These are phyloP conservation scores for Halcyon smyrnensis DNA, from an alignment of 2,797 vertebrate species.

Conservation along the genomic window DNA sequence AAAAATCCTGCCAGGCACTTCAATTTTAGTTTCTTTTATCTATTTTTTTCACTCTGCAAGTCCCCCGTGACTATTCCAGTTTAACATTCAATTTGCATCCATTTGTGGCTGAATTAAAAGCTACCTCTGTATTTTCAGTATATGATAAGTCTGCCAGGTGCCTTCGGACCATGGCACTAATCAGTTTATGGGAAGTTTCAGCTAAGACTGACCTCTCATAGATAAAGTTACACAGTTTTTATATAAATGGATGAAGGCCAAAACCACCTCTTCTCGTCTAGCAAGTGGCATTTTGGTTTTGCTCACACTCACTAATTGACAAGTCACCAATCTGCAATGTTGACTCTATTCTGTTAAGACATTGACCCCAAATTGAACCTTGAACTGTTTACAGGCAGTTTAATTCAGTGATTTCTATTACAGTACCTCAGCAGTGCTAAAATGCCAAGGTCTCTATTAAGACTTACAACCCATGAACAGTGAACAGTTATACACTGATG, in stretches of 20 bases:
- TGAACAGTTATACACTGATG: not conserved
- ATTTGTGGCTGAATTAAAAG: slow-evolving; percentile 29
- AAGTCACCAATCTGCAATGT: not conserved
- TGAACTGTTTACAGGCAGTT: not conserved
- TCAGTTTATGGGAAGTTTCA: slow-evolving; percentile 30
- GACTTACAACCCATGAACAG: not conserved
- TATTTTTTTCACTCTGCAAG: not conserved
- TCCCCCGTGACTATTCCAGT: not conserved
- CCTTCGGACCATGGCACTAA: slow-evolving; percentile 10
- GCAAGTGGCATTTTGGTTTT: not conserved
- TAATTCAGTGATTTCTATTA: not conserved
- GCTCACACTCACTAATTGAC: not conserved
- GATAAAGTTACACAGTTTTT: not conserved
- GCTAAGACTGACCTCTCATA: not conserved
- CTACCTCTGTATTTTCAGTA: not conserved
- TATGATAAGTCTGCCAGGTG: slow-evolving; percentile 27
- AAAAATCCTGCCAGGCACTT: slow-evolving; percentile 19
- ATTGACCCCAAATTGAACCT: not conserved
- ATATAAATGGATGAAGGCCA: not conserved
- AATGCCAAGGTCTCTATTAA: not conserved
- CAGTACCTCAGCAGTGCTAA: not conserved
- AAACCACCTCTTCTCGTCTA: not conserved
- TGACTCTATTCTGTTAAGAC: not conserved
- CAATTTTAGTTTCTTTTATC: slow-evolving; percentile 1
- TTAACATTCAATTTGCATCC: slow-evolving; percentile 46